Base-by-base conservation (phyloP, 2,888 invertebrate genomes). In the Agonopterix arenella region DNA sequence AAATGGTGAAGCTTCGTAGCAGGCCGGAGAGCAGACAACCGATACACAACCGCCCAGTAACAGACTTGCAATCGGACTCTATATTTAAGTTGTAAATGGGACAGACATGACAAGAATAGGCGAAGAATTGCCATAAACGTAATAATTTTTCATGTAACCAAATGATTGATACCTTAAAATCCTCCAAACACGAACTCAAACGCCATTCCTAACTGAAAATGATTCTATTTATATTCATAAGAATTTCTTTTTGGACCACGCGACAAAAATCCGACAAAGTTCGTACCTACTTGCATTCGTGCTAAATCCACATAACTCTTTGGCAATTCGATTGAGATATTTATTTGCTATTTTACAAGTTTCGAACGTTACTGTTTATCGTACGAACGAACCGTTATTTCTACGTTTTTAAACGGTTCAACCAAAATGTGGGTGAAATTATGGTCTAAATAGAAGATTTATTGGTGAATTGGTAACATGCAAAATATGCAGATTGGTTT, bases 301-400 rank as follows among this genome's bases (percentile, higher is more conserved):
- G 84, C 72, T 59, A 56, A 56, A 51, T 51, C 51, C 48, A 58
- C 70, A 81, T 83, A 73, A 81, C 70, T 84, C 73, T 70, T 62
- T 56, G 52, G 50, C 46, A 58, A 61, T 56, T 13, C 70, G 70
- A 82, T 80, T 78, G 77, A 79, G 80, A 82, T 80, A 82, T 83
- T 83, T 81, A 81, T 80, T 79, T 66, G 65, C 71, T 76, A 73
- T 76, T 78, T 74, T 66, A 73, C 76, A 73, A 81, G 70, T 82
- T 76, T 61, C 65, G 62, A 65, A 56, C 56, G 68, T 40, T 45
- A 40, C 4, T n/a, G 40, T 40, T 40, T 40, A 40, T 40, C 40
- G 40, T 28, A 28, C 28, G 28, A 28, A 28, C 43, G 13, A 16
- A 44, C 28, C 18, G 28, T 44, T 44, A 44, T 44, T 44, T n/a